Evolutionary conservation across 2,888 invertebrate species (phyloP).

Genomic region (Ophion costatus): DNA sequence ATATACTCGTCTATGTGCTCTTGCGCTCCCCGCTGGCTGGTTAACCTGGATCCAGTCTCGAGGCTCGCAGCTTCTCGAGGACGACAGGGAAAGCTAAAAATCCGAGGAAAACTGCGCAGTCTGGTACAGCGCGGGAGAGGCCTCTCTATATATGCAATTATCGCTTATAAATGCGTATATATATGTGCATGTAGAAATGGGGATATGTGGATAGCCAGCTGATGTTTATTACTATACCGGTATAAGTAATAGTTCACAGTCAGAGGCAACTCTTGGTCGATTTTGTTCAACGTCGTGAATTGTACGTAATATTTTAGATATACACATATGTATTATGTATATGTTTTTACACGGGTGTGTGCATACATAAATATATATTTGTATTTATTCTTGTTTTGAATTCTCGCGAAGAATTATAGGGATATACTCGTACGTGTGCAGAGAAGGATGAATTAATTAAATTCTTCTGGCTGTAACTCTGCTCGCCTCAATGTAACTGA

Average conservation of each 20-base stretch:
- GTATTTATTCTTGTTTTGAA: constrained; percentile 10
- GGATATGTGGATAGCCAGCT: constrained; percentile 3
- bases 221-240: constrained; percentile 3
- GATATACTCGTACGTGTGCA: neutral
- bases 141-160: constrained; percentile 41
- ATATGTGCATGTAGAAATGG: neutral
- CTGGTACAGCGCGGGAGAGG: constrained; percentile 42
- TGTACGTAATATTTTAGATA: neutral
- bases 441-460: neutral
- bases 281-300: constrained; percentile 15
- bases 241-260: constrained; percentile 26
- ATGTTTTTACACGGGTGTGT: neutral
- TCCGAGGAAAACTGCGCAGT: constrained; percentile 66
- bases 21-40: constrained; percentile 50
- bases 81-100: constrained; percentile 64
- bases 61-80: constrained; percentile 64
- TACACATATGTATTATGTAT: neutral
- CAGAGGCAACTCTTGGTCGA: constrained; percentile 19
- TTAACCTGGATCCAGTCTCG: constrained; percentile 63
- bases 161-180: constrained; percentile 34
- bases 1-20: constrained; percentile 29
- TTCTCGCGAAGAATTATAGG: neutral
- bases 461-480: neutral
- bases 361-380: neutral
- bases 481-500: neutral